A percentile compares a stretch with the other conserved stretches of the same genome.
Conservation (phyloP, 2,113 vertebrate genomes). For the Oreochromis tanganicae region DNA sequence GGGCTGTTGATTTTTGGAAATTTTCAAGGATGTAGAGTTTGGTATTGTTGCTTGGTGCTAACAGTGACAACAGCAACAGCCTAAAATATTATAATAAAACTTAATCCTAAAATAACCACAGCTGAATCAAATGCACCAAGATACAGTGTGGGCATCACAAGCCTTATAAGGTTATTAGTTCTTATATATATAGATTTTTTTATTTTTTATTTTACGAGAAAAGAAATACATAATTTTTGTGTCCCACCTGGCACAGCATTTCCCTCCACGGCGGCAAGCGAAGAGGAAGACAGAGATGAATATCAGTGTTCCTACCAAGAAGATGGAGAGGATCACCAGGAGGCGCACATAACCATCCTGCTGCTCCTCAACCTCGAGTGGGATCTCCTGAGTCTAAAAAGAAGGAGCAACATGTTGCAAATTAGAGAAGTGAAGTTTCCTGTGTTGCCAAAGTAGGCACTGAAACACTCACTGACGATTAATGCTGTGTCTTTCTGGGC, state of each 20-base stretch:
- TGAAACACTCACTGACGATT: neutral
- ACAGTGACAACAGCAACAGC: neutral
- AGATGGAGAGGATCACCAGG: constrained; percentile 84
- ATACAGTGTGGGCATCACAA: neutral
- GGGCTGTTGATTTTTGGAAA: neutral
- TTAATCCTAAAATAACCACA: neutral
- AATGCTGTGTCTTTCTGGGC: neutral
- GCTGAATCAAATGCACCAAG: neutral
- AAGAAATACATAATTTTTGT: neutral
- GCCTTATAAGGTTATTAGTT: neutral
- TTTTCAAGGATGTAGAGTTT: neutral
- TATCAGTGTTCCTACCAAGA: constrained; percentile 84
- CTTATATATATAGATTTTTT: neutral
- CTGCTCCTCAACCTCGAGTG: constrained; percentile 53
- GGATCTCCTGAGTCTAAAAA: constrained; percentile 48
- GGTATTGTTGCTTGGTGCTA: neutral
- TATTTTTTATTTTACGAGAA: fast-evolving
- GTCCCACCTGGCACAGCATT: constrained; percentile 78
- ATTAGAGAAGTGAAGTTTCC: neutral
- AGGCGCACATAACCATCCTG: constrained; percentile 84
- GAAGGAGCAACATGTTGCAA: neutral
- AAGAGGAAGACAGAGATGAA: constrained; percentile 83
- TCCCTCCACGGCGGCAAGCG: constrained; percentile 77
- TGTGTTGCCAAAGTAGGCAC: neutral
- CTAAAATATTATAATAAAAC: neutral